A percentile compares a stretch with the other conserved stretches of the same genome.
Conservation (phyloP, 2,113 vertebrate species). For the Burhinus oedicnemus region DNA sequence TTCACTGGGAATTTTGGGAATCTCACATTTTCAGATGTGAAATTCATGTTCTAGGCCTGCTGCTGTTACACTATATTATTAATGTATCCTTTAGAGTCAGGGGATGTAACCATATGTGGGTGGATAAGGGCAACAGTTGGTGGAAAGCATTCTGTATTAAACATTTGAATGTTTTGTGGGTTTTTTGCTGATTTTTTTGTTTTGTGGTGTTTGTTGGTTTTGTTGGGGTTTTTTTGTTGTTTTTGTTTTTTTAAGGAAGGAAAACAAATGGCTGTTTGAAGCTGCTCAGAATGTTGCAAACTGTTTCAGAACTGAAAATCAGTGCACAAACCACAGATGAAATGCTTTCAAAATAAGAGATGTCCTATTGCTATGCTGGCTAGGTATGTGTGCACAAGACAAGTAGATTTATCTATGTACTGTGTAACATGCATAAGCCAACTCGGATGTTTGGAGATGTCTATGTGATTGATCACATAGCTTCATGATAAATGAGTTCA, state of each 20-base stretch:
- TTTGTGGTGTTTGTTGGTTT: neutral
- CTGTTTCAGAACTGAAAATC: neutral
- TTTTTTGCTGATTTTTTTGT: neutral
- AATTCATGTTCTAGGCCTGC: neutral
- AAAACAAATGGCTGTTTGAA: neutral
- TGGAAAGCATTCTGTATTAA: slow-evolving; percentile 33
- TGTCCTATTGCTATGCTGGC: neutral
- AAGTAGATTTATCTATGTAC: neutral
- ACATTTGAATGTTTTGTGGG: neutral
- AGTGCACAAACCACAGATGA: neutral
- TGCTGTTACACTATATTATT: neutral
- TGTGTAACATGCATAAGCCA: neutral
- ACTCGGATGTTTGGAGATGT: neutral
- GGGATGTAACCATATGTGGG: neutral
- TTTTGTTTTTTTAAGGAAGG: neutral
- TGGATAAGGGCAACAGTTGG: neutral
- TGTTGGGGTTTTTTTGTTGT: neutral
- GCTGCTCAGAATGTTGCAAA: neutral
- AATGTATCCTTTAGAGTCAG: neutral
- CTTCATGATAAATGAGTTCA: neutral
- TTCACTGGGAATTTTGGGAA: neutral
- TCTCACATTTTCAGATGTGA: neutral
- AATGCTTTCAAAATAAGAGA: neutral
- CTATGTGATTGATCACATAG: neutral
- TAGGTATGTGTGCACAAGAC: neutral